Evolutionary conservation across 2,888 invertebrate species (phyloP), one percentile per base, ranked within the genome.

Genomic region (Hydriomena furcata): DNA sequence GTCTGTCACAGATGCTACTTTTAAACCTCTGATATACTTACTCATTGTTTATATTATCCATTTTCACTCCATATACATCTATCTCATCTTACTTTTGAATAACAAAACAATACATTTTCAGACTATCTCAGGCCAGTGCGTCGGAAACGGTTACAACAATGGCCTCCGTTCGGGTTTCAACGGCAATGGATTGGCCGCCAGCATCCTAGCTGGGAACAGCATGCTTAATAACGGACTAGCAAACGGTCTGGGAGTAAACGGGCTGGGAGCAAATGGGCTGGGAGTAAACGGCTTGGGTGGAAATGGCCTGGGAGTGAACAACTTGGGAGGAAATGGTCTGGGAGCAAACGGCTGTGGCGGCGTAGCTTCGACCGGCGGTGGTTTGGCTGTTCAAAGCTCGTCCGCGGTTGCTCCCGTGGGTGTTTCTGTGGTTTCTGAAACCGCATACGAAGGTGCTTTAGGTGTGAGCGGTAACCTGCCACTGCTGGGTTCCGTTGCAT

Each of bases 391-490:
- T 5, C 45, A 61, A 32, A 66, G 66, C 30, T 45, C 52, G 0
- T 66, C 66, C 0, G 48, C 60, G 7, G 43, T 55, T 1, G 48
- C 61, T 30, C 65, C 66, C 3, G 40, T 40, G 1, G 66, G 66
- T 0, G 34, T 65, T 0, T 44, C 59, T 0, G 55, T 65, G 1
- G 25, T 45, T 0, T 65, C 65, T 13, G 65, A 65, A 10, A 65
- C 62, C 24, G 55, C 48, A 0, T 60, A 58, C 21, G 61, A 65
- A 45, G 65, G 65, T 2, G 10, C 41, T 5, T 25, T 64, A 2
- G 27, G 32, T n/a, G 57, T 58, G 0, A 48, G 45, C 20, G 65
- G 65, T 3, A 59, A 63, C 30, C 31, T 65, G 6, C 65, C 65
- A 3, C 51, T 65, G 17, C n/a, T 65, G 12, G 60, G 65, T 5